Percentiles rank a stretch among this genome's conserved stretches.
These are phyloP conservation scores for Antheraea assamensis DNA, from an alignment of 2,888 invertebrate species.

Conservation along the genomic window DNA sequence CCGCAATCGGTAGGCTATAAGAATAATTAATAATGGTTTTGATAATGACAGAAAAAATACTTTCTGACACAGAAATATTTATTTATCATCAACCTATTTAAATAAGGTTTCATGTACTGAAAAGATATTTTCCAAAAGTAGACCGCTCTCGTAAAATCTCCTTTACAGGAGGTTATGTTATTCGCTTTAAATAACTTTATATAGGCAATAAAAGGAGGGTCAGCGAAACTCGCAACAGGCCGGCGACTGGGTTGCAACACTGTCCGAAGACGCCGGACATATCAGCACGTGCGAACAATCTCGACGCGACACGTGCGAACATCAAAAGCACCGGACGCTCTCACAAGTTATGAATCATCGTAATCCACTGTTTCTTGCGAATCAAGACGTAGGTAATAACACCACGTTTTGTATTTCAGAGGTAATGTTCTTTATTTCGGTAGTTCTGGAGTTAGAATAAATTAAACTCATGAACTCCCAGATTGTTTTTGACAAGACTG, in stretches of 20 bases:
- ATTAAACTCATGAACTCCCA: too few relatives aligned
- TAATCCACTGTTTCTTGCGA: background rate
- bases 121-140: background rate
- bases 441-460: too few relatives aligned
- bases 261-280: slow-evolving; percentile 1
- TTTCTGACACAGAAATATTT: too few relatives aligned
- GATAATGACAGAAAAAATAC: too few relatives aligned
- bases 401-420: background rate
- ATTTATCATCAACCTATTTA: too few relatives aligned
- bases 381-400: background rate
- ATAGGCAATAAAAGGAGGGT: background rate
- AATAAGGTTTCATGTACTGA: too few relatives aligned
- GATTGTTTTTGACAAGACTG: too few relatives aligned
- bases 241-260: background rate
- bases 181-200: slow-evolving; percentile 11
- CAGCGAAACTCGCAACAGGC: background rate
- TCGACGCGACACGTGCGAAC: slow-evolving; percentile 23
- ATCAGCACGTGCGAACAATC: slow-evolving; percentile 28
- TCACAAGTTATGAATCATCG: background rate
- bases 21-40: too few relatives aligned
- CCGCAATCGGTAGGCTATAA: too few relatives aligned
- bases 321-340: slow-evolving; percentile 19
- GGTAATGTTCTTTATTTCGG: background rate
- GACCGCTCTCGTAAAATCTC: background rate
- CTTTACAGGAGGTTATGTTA: background rate